These are phyloP conservation scores for Eristalis intricaria DNA, from an alignment of 2,888 invertebrate species.

Conservation along the genomic window DNA sequence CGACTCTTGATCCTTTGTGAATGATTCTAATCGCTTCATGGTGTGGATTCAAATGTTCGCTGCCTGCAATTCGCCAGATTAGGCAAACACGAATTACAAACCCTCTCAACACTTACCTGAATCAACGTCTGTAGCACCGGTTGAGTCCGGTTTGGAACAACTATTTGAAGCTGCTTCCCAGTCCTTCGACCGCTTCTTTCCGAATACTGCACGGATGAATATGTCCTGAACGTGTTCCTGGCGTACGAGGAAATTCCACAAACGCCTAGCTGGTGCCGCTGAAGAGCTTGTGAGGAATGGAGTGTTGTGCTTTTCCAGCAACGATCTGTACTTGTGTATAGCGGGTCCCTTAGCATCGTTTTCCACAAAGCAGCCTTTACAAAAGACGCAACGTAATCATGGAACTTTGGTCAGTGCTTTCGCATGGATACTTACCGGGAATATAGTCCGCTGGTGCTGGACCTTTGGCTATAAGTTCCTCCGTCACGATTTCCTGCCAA, in stretches of 20 bases:
- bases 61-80: conserved; percentile 31
- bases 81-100: background rate
- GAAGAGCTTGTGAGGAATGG: conserved; percentile 92
- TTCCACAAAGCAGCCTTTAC: conserved; percentile 90
- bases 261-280: conserved; percentile 88
- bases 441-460: conserved; percentile 94
- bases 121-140: conserved; percentile 49
- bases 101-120: conserved; percentile 21
- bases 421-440: conserved; percentile 81
- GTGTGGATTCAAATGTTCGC: conserved; percentile 69
- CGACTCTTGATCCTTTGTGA: conserved; percentile 99
- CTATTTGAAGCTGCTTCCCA: conserved; percentile 59
- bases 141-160: conserved; percentile 64
- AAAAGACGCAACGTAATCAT: background rate
- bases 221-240: conserved; percentile 96
- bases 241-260: conserved; percentile 96
- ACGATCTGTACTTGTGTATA: conserved; percentile 94
- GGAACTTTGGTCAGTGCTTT: background rate
- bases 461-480: conserved; percentile 88
- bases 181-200: conserved; percentile 84
- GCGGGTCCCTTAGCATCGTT: conserved; percentile 89
- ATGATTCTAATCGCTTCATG: conserved; percentile 96
- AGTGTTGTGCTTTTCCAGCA: conserved; percentile 96
- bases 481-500: conserved; percentile 93
- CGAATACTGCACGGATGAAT: conserved; percentile 97